These are phyloP conservation scores for Nipponacmea schrenckii DNA, from an alignment of 2,888 invertebrate species.

Conservation along the genomic window DNA sequence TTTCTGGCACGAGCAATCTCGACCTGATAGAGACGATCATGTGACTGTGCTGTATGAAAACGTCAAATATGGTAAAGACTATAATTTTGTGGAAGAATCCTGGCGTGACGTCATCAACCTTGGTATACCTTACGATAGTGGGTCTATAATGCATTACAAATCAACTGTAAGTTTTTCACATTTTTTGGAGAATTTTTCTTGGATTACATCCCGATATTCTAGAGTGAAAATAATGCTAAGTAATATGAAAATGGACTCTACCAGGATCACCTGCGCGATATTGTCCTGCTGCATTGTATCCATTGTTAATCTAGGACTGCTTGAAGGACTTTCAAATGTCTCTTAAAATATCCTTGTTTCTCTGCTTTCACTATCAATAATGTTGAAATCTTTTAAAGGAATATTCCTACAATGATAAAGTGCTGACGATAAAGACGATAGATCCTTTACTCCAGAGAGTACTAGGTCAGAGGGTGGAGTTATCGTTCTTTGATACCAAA, in stretches of 20 bases:
- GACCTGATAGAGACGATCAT: slow-evolving; percentile 58
- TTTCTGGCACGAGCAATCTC: slow-evolving; percentile 65
- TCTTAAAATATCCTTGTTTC: too few species aligned
- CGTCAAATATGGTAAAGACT: slow-evolving; percentile 51
- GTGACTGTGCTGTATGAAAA: slow-evolving; percentile 48
- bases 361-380: too few species aligned
- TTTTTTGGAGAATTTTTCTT: neutral
- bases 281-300: too few species aligned
- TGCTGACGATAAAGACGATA: slow-evolving; percentile 47
- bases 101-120: slow-evolving; percentile 59
- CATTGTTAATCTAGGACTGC: too few species aligned
- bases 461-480: slow-evolving; percentile 59
- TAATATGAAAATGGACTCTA: neutral
- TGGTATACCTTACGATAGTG: slow-evolving; percentile 60
- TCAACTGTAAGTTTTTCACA: slow-evolving; percentile 46
- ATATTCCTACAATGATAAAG: slow-evolving; percentile 27
- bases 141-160: slow-evolving; percentile 64
- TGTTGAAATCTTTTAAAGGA: slow-evolving; percentile 20
- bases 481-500: slow-evolving; percentile 64
- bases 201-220: neutral
- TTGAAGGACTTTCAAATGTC: too few species aligned
- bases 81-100: slow-evolving; percentile 55
- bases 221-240: neutral
- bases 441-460: slow-evolving; percentile 55
- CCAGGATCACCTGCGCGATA: too few species aligned